phyloP scores from a whole-genome alignment of 2,888 invertebrate species.

The Cephus spinipes region DNA sequence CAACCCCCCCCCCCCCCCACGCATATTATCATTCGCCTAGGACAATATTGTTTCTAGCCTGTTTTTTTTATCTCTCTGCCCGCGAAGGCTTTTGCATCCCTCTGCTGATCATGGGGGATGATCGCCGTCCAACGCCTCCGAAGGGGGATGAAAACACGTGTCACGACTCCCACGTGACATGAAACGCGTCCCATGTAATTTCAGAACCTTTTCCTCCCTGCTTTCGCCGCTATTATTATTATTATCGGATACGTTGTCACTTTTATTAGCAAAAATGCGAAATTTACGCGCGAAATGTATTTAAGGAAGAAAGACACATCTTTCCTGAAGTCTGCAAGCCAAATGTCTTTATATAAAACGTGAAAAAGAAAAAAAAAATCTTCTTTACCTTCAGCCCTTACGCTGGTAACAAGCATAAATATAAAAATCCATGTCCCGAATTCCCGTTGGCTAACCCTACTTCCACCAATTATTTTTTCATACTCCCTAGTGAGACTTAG shows the following conservation, averaged over 20 bases:
- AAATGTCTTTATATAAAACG: neutral
- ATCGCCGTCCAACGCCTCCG: neutral
- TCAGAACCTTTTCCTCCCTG: neutral
- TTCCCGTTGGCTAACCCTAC: neutral
- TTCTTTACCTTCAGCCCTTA: neutral
- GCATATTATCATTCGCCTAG: constrained; percentile 15
- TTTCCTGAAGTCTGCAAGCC: no score
- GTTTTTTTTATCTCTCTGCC: neutral
- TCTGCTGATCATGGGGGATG: neutral
- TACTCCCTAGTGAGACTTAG: neutral
- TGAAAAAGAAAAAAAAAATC: neutral
- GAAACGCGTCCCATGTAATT: neutral
- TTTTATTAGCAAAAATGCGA: neutral
- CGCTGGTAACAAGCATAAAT: neutral
- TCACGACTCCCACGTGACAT: constrained; percentile 2
- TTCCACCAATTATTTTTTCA: neutral
- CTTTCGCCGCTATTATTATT: neutral
- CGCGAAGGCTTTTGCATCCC: neutral
- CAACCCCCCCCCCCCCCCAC: neutral
- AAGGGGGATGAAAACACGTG: constrained; percentile 5
- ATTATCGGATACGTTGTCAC: neutral
- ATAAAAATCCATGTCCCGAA: neutral
- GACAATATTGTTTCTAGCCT: constrained; percentile 19
- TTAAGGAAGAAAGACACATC: neutral
- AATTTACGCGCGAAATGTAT: neutral